Evolutionary conservation across 2,797 vertebrate species (phyloP).

Genomic region (Apogon talboti): DNA sequence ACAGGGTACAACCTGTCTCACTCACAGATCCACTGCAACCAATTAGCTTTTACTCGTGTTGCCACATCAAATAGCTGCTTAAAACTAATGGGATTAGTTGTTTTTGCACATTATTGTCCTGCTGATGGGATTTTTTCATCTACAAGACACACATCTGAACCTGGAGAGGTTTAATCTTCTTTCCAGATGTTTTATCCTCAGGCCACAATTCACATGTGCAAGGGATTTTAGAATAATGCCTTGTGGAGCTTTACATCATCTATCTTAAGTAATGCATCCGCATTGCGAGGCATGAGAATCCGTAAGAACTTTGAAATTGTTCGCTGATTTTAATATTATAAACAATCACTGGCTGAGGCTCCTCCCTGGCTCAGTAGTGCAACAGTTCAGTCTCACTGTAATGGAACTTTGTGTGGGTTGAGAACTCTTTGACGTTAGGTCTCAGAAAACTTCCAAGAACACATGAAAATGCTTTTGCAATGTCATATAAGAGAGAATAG

Average conservation of each 20-base stretch:
- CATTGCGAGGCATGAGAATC: slow-evolving; percentile 46
- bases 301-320: slow-evolving; percentile 33
- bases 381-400: slow-evolving; percentile 58
- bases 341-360: slow-evolving; percentile 60
- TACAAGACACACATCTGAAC: slow-evolving; percentile 56
- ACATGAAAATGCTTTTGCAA: slow-evolving; percentile 72
- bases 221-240: slow-evolving; percentile 63
- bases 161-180: slow-evolving; percentile 52
- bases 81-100: slow-evolving; percentile 51
- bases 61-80: slow-evolving; percentile 66
- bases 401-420: slow-evolving; percentile 81
- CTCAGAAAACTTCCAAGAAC: slow-evolving; percentile 53
- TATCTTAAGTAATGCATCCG: slow-evolving; percentile 31
- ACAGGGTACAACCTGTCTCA: slow-evolving; percentile 49
- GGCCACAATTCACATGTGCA: slow-evolving; percentile 56
- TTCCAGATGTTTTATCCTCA: slow-evolving; percentile 72
- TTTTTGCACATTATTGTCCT: slow-evolving; percentile 54
- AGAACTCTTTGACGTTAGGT: slow-evolving; percentile 63
- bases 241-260: slow-evolving; percentile 68
- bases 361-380: slow-evolving; percentile 65
- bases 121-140: slow-evolving; percentile 55
- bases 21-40: slow-evolving; percentile 60
- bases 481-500: slow-evolving; percentile 75
- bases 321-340: slow-evolving; percentile 54
- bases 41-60: slow-evolving; percentile 49